Conservation (phyloP, 2,888 invertebrate species). For the Lepidocyrtinus sp. region DNA sequence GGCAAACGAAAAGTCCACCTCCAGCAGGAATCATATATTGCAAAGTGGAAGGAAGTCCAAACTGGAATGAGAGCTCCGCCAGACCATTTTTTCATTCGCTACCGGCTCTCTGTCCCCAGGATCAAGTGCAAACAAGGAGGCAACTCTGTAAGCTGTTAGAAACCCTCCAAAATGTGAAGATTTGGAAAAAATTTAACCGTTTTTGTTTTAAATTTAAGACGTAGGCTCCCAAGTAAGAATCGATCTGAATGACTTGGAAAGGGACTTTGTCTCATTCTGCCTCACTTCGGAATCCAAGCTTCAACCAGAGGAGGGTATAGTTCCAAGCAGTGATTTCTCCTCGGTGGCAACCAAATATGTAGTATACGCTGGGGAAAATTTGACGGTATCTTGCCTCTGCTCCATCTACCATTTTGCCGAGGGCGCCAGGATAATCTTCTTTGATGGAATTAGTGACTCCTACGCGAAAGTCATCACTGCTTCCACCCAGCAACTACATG, state of each 20-base stretch:
- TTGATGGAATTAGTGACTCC: not conserved
- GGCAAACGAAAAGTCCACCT: slow-evolving; percentile 10
- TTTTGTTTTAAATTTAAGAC: not conserved
- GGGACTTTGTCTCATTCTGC: slow-evolving; percentile 33
- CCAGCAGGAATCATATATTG: slow-evolving; percentile 21
- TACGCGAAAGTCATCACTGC: not conserved
- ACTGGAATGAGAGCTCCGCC: not conserved
- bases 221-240: not conserved
- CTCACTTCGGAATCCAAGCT: not conserved
- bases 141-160: not conserved
- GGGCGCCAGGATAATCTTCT: slow-evolving; percentile 28
- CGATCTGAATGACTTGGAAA: not conserved
- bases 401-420: slow-evolving; percentile 43
- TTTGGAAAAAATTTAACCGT: not conserved
- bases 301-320: not conserved
- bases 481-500: not conserved
- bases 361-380: slow-evolving; percentile 40
- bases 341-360: not conserved
- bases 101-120: slow-evolving; percentile 11
- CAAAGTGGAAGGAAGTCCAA: not conserved
- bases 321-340: not conserved
- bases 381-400: slow-evolving; percentile 28
- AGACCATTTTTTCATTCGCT: slow-evolving; percentile 22
- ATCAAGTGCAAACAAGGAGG: not conserved
- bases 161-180: too few relatives aligned